Conservation (phyloP, 2,113 vertebrate species). For the Poeciliopsis occidentalis region DNA sequence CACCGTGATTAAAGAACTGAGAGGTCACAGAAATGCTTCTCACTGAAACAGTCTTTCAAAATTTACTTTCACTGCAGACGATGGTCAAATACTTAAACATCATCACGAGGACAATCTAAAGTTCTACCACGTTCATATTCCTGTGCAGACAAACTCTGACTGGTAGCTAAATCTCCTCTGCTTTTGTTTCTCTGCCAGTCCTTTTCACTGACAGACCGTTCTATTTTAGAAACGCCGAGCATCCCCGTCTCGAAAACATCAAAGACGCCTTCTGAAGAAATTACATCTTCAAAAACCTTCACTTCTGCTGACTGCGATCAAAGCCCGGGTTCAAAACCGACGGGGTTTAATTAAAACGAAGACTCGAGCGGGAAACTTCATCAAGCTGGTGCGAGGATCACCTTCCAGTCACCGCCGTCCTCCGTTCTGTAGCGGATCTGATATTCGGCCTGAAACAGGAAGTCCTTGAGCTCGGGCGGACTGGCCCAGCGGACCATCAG, state of each 20-base stretch:
- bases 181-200: constrained; percentile 1
- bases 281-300: constrained; percentile 10
- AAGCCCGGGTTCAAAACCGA: constrained; percentile 22
- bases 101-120: not conserved
- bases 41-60: not conserved
- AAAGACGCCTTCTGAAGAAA: constrained; percentile 22
- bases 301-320: constrained; percentile 24
- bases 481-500: constrained; percentile 93
- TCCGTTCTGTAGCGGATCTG: constrained; percentile 97
- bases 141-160: no score
- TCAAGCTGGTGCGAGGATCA: constrained; percentile 52
- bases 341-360: constrained; percentile 15
- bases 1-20: not conserved
- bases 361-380: not conserved
- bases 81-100: not conserved
- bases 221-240: constrained; percentile 11
- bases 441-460: constrained; percentile 97
- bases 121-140: not conserved
- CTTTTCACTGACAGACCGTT: not conserved
- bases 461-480: constrained; percentile 90
- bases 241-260: constrained; percentile 25
- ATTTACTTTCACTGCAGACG: not conserved
- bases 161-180: not conserved
- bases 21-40: not conserved
- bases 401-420: constrained; percentile 95